Base-by-base conservation (phyloP, 2,113 vertebrate species). In the Monopterus albus region DNA sequence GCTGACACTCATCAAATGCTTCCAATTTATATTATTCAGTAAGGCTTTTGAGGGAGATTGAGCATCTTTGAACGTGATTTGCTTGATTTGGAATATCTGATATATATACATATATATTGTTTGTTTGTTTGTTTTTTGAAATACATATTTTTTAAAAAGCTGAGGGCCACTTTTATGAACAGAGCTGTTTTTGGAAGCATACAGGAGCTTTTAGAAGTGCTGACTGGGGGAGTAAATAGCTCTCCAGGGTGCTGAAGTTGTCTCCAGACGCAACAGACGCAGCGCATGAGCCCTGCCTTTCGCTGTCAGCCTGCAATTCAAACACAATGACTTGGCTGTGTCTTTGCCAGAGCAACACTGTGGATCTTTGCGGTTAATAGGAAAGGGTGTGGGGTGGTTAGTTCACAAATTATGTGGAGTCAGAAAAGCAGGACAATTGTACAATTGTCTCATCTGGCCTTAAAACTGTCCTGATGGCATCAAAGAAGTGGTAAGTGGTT, bases 221-320 rank as follows among this genome's bases (percentile, higher is more conserved):
- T 78, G 85, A 82, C 81, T 82, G 85, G 63, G 61, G 82, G 82
- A 31, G 35, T 89, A 86, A 90, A 86, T 83, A 91, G 87, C 90
- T 94, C 93, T 94, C 93, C 91, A 87, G 91, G 91, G 93, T 92
- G 90, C 93, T 93, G 90, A 94, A 93, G 82, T 87, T 63, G 89
- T 88, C 81, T 86, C 84, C 82, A 80, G 62, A 75, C 87, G 53
- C 62, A 46, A 74, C 60, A 45, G 64, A 79, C 84, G 55, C 75
- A 62, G 51, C 28, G 45, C 68, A 53, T 43, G 51, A 76, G 51
- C 65, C 43, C 46, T 49, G 49, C 61, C 52, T 60, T 84, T 76
- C 83, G 69, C 61, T 70, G 45, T 45, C 75, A 77, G 79, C 55
- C 67, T 73, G 7, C 39, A 21, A 65, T 63, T 67, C 60, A 14